Evolutionary conservation across 2,888 invertebrate genomes (phyloP).

Genomic region (Oscheius sp.): DNA sequence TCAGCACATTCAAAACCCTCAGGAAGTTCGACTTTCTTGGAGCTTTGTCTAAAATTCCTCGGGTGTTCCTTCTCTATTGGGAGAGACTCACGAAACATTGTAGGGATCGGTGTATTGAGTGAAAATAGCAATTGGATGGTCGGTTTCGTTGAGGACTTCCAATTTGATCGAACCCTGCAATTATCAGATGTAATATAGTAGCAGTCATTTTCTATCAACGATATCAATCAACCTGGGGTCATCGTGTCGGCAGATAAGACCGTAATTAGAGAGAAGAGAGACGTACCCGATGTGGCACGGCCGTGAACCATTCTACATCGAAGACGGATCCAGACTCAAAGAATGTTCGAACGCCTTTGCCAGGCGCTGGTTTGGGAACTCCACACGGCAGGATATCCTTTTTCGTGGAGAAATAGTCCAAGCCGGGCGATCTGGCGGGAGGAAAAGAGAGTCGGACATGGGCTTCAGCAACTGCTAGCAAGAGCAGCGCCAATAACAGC

Average conservation of each 20-base stretch:
- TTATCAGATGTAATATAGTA: too few species aligned
- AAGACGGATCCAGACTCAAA: constrained; percentile 80
- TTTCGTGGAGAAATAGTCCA: constrained; percentile 90
- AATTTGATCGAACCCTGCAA: constrained; percentile 88
- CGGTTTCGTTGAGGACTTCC: constrained; percentile 84
- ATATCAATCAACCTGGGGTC: constrained; percentile 19
- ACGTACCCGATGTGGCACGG: constrained; percentile 88
- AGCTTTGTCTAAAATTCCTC: constrained; percentile 80
- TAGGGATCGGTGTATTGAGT: constrained; percentile 73
- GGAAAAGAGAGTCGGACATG: constrained; percentile 58
- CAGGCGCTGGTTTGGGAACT: constrained; percentile 81
- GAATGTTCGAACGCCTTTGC: constrained; percentile 50
- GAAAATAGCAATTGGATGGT: constrained; percentile 84
- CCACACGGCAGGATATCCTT: constrained; percentile 91
- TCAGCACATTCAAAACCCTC: constrained; percentile 84
- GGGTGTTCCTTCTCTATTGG: background rate
- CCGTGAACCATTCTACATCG: constrained; percentile 90
- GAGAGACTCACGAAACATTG: constrained; percentile 49
- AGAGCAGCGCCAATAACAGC: constrained; percentile 8
- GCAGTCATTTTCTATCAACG: background rate
- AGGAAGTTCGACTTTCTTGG: constrained; percentile 83
- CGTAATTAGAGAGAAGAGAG: constrained; percentile 19
- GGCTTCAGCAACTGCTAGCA: constrained; percentile 27
- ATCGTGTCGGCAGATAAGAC: constrained; percentile 23
- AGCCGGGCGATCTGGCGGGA: constrained; percentile 75